phyloP scores from a whole-genome alignment of 2,113 vertebrate genomes.

The Rhabdomys dilectus region DNA sequence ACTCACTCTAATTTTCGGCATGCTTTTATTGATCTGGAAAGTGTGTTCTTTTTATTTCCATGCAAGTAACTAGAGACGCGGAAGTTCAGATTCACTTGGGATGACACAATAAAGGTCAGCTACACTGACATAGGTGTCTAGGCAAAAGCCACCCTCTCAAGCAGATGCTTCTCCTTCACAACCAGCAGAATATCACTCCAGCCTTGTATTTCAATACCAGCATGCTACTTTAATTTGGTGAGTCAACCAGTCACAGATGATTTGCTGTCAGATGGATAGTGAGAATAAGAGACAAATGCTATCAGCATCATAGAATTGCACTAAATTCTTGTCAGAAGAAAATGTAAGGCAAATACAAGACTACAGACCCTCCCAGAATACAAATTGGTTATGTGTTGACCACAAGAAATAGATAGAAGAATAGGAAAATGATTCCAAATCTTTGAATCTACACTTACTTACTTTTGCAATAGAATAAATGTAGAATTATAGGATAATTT shows the following conservation, averaged over 20 bases:
- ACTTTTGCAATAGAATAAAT: not conserved
- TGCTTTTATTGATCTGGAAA: slow-evolving; percentile 57
- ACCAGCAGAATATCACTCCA: not conserved
- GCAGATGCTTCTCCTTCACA: not conserved
- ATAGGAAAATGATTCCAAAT: not conserved
- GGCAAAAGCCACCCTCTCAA: not conserved
- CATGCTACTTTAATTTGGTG: not conserved
- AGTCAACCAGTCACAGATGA: not conserved
- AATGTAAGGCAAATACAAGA: not conserved
- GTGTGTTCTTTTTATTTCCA: slow-evolving; percentile 2
- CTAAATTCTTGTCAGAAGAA: not conserved
- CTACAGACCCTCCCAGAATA: not conserved
- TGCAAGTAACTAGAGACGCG: not conserved
- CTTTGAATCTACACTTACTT: not conserved
- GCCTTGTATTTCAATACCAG: not conserved
- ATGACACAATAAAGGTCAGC: not conserved
- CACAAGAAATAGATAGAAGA: not conserved
- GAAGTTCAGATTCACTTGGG: not conserved
- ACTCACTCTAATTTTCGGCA: slow-evolving; percentile 24
- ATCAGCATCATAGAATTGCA: too few species aligned
- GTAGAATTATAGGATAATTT: not conserved
- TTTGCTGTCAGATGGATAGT: not conserved
- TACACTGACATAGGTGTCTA: not conserved
- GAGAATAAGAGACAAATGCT: not conserved
- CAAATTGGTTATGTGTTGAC: not conserved